Evolutionary conservation across 1,140 invertebrate genomes (phyloP).

Genomic region (Drosophila willistoni): DNA sequence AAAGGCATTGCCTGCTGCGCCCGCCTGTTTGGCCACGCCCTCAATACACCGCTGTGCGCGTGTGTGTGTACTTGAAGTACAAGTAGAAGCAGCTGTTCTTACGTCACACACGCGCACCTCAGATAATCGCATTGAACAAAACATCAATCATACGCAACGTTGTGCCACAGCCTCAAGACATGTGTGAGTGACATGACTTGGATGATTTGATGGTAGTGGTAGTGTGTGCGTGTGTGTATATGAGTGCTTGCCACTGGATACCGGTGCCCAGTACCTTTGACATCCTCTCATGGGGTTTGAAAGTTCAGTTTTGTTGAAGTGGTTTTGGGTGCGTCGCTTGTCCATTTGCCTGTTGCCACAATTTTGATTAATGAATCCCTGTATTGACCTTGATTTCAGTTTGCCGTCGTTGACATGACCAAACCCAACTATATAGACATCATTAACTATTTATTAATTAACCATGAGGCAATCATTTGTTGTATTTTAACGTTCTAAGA

Average conservation of each 20-base stretch:
- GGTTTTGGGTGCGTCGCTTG: slow-evolving; percentile 6
- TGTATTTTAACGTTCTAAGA: background rate
- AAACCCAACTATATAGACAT: slow-evolving; percentile 8
- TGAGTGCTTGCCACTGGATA: slow-evolving; percentile 5
- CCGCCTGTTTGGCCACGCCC: background rate
- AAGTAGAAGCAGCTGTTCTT: slow-evolving; percentile 8
- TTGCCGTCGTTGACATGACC: slow-evolving; percentile 19
- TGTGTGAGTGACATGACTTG: slow-evolving; percentile 12
- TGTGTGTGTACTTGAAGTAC: background rate
- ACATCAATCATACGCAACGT: slow-evolving; percentile 9
- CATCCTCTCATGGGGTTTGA: slow-evolving; percentile 13
- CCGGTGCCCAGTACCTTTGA: slow-evolving; percentile 5
- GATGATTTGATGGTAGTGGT: background rate
- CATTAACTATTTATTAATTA: slow-evolving; percentile 12
- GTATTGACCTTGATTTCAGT: slow-evolving; percentile 27
- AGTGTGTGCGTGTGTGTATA: background rate
- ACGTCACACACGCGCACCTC: slow-evolving; percentile 8
- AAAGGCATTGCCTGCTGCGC: background rate
- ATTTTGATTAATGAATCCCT: slow-evolving; percentile 10
- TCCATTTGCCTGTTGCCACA: slow-evolving; percentile 11
- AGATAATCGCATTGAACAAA: slow-evolving; percentile 7
- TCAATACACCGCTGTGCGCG: background rate
- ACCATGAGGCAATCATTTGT: slow-evolving; percentile 3
- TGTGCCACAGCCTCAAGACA: slow-evolving; percentile 8
- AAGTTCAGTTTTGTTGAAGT: slow-evolving; percentile 13